Conservation (phyloP, 1,140 invertebrate genomes). For the Caenorhabditis tropicalis region DNA sequence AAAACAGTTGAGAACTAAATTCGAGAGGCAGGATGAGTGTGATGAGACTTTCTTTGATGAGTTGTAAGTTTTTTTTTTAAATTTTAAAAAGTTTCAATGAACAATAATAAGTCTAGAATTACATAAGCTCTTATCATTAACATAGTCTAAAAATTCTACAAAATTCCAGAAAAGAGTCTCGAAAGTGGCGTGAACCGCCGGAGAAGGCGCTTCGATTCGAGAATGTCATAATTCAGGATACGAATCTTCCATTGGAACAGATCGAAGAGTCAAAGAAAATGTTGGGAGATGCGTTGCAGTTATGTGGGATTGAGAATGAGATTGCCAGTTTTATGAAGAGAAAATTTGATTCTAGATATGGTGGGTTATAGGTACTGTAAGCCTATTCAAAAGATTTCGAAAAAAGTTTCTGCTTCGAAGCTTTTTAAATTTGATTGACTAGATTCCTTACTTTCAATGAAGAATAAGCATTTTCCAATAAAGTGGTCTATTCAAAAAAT, state of each 20-base stretch:
- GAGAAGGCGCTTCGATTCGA: conserved; percentile 44
- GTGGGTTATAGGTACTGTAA: not conserved
- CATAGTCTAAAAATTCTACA: too few species aligned
- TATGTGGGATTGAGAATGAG: conserved; percentile 52
- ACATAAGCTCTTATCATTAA: too few species aligned
- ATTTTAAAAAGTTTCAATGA: too few species aligned
- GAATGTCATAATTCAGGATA: conserved; percentile 41
- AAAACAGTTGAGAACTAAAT: not conserved
- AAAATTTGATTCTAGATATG: conserved; percentile 44
- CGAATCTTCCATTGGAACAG: not conserved
- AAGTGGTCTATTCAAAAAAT: too few species aligned
- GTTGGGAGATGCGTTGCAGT: conserved; percentile 40
- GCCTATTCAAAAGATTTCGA: not conserved
- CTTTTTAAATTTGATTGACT: too few species aligned
- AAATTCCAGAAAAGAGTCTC: conserved; percentile 46
- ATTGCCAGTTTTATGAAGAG: conserved; percentile 50
- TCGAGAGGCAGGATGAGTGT: conserved; percentile 1
- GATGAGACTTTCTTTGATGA: conserved; percentile 13
- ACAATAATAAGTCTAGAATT: too few species aligned
- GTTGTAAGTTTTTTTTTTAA: not conserved
- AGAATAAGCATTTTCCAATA: too few species aligned
- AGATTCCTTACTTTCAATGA: too few species aligned
- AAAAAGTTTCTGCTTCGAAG: not conserved
- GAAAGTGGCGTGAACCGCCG: conserved; percentile 44
- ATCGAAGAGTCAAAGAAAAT: conserved; percentile 36